phyloP scores from a whole-genome alignment of 1,140 invertebrate species.

The Drosophila mayri region DNA sequence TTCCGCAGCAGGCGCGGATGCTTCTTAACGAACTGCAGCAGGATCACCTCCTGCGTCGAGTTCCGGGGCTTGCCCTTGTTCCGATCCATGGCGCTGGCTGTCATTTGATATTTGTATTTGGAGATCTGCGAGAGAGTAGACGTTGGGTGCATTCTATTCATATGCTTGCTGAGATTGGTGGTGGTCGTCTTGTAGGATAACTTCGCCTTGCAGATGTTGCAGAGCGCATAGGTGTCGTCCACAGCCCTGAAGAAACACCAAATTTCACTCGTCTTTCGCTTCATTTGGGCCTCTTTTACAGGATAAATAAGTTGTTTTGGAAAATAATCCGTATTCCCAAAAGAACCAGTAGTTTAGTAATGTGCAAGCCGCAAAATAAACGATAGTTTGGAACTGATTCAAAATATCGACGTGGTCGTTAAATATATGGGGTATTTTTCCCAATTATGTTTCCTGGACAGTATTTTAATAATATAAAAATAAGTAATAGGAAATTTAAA shows the following conservation, averaged over 20 bases:
- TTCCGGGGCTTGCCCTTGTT: conserved; percentile 66
- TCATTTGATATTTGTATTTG: conserved; percentile 53
- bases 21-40: conserved; percentile 69
- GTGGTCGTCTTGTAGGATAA: conserved; percentile 72
- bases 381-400: conserved; percentile 2
- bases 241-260: conserved; percentile 70
- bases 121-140: conserved; percentile 25
- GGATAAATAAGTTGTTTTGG: conserved; percentile 26
- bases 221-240: conserved; percentile 66
- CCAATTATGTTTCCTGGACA: not conserved
- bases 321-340: conserved; percentile 2
- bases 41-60: conserved; percentile 53
- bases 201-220: conserved; percentile 73
- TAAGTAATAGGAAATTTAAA: not conserved
- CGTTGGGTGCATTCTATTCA: conserved; percentile 72
- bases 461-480: not conserved
- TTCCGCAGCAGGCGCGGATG: conserved; percentile 63
- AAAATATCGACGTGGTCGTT: not conserved
- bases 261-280: conserved; percentile 68
- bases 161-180: conserved; percentile 71
- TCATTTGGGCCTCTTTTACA: conserved; percentile 44
- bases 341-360: conserved; percentile 22
- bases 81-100: conserved; percentile 30
- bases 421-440: not conserved
- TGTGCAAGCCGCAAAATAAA: not conserved